Conservation (phyloP, 2,113 vertebrate genomes). For the Chascanopsetta lugubris region DNA sequence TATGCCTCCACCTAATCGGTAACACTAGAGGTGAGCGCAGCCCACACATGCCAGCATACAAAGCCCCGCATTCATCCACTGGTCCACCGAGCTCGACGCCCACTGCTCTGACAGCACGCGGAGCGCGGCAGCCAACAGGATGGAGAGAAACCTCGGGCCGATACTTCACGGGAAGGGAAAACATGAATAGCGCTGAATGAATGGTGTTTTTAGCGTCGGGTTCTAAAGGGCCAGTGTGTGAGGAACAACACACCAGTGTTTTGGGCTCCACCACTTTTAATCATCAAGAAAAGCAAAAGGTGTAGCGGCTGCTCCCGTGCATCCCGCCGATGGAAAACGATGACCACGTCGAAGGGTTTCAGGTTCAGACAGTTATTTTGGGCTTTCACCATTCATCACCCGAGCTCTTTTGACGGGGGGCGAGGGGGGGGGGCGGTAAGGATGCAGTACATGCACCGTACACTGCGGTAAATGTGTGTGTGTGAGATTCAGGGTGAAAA, state of each 20-base stretch:
- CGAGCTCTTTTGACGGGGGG: conserved; percentile 3
- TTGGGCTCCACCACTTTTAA: conserved; percentile 19
- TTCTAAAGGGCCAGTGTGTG: conserved; percentile 47
- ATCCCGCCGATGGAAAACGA: background rate
- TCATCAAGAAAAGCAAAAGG: conserved; percentile 43
- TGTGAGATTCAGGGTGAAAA: background rate
- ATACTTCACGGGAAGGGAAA: conserved; percentile 66
- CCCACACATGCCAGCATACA: conserved; percentile 66
- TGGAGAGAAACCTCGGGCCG: conserved; percentile 36
- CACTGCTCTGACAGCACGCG: conserved; percentile 56
- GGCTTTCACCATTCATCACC: background rate
- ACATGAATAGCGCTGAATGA: conserved; percentile 55
- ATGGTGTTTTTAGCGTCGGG: conserved; percentile 34
- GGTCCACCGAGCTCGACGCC: conserved; percentile 48
- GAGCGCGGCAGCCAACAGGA: conserved; percentile 56
- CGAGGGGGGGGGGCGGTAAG: too few relatives aligned
- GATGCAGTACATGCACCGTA: too few relatives aligned
- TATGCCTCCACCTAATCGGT: conserved; percentile 41
- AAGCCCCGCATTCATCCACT: conserved; percentile 76
- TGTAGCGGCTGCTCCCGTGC: conserved; percentile 11
- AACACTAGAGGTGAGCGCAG: conserved; percentile 50
- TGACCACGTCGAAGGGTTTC: background rate
- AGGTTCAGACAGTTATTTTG: background rate
- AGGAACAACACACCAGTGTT: conserved; percentile 52
- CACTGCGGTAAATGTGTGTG: too few relatives aligned